Base-by-base conservation (phyloP, 2,888 invertebrate genomes). In the Catocala sponsa region DNA sequence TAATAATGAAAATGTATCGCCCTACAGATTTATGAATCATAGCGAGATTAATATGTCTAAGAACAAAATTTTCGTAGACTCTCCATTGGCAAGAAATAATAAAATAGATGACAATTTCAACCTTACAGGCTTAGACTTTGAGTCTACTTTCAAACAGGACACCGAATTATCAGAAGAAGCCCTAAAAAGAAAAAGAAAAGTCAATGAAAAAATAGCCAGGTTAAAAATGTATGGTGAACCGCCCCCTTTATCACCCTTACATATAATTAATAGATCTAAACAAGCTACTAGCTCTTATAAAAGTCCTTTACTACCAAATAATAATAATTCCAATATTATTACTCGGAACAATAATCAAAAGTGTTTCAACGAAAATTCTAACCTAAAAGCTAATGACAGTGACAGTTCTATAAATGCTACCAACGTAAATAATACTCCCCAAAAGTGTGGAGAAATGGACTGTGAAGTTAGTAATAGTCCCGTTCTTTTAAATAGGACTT, bases 201-300 rank as follows among this genome's bases (percentile, higher is more conserved):
- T 91, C 0, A 84, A 87, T 10, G 90, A 91, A 59, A 94, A 92
- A 74, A 90, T 96, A 6, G 92, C 94, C 1, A 95, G 86, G 80
- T 80, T 96, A 55, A 91, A 91, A 83, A 88, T 87, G 77, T 95
- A 95, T 50, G 95, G 95, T 0, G 94, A 95, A 77, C 94, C 96
- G 0, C 95, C 95, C 0, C 91, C 95, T 0, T 78, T 96, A n/a
- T 91, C 93, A n/a, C 90, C 94, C 0, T 87, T 95, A 15, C 84
- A 88, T 65, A 88, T 94, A 5, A 82, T 89, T 61, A 91, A 94
- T 59, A 87, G 80, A 67, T 88, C 90, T 0, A 87, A 81, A 79
- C 83, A 85, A 46, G 87, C 91, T 0, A 75, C 88, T 0, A 90
- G 80, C 47, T 87, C 90, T 0, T 95, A 88, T 60, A 94, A 91